These are phyloP conservation scores for Dorcus parallelipipedus DNA, from an alignment of 2,888 invertebrate genomes.

Conservation along the genomic window DNA sequence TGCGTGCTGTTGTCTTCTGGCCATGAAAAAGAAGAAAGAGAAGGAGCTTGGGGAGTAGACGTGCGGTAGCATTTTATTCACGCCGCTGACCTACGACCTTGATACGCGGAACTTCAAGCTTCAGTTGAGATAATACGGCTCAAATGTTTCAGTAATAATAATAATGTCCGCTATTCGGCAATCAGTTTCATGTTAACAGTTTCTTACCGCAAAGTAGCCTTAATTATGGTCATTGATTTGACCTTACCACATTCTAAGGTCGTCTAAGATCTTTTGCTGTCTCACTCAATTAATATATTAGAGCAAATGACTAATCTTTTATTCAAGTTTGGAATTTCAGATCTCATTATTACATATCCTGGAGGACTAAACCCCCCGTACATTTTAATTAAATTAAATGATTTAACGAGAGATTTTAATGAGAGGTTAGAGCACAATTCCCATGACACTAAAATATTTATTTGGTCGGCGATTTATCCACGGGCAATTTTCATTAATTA, in stretches of 20 bases:
- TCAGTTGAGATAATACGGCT: conserved; percentile 24
- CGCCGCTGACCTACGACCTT: conserved; percentile 35
- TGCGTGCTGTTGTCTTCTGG: neutral
- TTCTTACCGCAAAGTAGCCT: conserved; percentile 18
- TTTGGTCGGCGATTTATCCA: no score
- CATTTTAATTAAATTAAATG: no score
- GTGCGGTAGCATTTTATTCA: conserved; percentile 22
- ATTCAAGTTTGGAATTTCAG: neutral
- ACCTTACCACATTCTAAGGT: conserved; percentile 15
- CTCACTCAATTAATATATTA: conserved; percentile 9
- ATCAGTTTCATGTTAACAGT: conserved; percentile 17
- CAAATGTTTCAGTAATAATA: conserved; percentile 24
- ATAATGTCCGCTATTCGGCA: conserved; percentile 17
- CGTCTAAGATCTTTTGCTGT: conserved; percentile 6
- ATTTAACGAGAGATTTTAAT: no score
- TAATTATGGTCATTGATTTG: conserved; percentile 19
- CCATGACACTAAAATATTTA: no score
- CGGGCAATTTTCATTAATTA: no score
- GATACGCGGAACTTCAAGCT: conserved; percentile 37
- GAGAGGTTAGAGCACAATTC: no score
- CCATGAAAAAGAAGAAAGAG: conserved; percentile 2
- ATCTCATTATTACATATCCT: no score
- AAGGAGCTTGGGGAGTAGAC: conserved; percentile 5
- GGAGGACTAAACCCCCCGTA: no score
- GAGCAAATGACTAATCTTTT: conserved; percentile 4